phyloP scores from a whole-genome alignment of 2,888 invertebrate species.

The Apoda limacodes region DNA sequence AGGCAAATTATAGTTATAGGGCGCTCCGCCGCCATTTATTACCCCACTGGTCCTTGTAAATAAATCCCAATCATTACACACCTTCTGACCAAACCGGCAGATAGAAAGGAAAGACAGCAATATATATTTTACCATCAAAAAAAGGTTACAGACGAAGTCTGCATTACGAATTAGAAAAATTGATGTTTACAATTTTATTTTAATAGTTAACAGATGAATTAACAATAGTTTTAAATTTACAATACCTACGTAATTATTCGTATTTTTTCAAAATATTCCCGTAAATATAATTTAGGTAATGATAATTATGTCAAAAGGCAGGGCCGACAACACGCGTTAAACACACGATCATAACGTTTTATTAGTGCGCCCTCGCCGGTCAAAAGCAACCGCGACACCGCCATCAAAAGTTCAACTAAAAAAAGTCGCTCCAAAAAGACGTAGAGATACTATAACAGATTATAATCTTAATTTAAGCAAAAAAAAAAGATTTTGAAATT shows the following conservation, averaged over 20 bases:
- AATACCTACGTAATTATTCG: too few species aligned
- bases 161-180: too few species aligned
- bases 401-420: slow-evolving; percentile 63
- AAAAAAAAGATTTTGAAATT: too few species aligned
- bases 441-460: slow-evolving; percentile 52
- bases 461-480: slow-evolving; percentile 41
- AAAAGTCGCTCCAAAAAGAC: slow-evolving; percentile 58
- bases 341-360: slow-evolving; percentile 70
- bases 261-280: too few species aligned
- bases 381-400: slow-evolving; percentile 65
- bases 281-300: too few species aligned
- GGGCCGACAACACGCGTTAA: slow-evolving; percentile 68
- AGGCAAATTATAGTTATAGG: slow-evolving; percentile 62
- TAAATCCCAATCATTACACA: slow-evolving; percentile 46
- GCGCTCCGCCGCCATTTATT: slow-evolving; percentile 59
- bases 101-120: slow-evolving; percentile 29
- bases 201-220: too few species aligned
- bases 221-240: too few species aligned
- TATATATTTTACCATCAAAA: slow-evolving; percentile 24
- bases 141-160: too few species aligned
- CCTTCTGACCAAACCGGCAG: slow-evolving; percentile 40
- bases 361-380: slow-evolving; percentile 66
- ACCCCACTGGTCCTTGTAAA: slow-evolving; percentile 61
- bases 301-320: slow-evolving; percentile 67
- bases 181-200: too few species aligned